These are phyloP conservation scores for Macaria notata DNA, from an alignment of 2,888 invertebrate genomes.

Conservation along the genomic window DNA sequence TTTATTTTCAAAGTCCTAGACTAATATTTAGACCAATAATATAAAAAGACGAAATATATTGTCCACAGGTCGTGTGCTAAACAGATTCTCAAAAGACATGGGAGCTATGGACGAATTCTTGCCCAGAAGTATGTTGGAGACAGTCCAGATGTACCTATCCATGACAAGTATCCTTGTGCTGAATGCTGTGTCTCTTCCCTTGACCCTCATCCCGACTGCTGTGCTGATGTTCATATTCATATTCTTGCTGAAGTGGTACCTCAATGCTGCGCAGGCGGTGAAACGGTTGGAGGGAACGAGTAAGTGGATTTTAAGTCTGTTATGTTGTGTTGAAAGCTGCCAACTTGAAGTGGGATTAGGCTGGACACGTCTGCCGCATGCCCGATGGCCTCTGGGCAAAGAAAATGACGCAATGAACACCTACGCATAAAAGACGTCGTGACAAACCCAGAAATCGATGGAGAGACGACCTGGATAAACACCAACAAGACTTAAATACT, in stretches of 20 bases:
- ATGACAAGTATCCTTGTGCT: constrained; percentile 61
- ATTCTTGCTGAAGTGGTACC: constrained; percentile 84
- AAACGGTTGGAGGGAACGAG: constrained; percentile 88
- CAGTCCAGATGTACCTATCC: constrained; percentile 78
- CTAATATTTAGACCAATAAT: too few relatives aligned
- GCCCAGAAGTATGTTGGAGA: constrained; percentile 85
- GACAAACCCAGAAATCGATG: too few relatives aligned
- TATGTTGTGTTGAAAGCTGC: too few relatives aligned
- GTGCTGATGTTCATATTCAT: constrained; percentile 81
- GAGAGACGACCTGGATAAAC: too few relatives aligned
- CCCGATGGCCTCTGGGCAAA: too few relatives aligned
- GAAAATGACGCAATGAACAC: too few relatives aligned
- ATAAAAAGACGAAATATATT: too few relatives aligned
- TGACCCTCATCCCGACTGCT: constrained; percentile 67
- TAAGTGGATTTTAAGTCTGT: constrained; percentile 48
- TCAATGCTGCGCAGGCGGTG: constrained; percentile 88
- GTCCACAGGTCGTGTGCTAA: constrained; percentile 82
- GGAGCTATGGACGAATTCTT: constrained; percentile 89
- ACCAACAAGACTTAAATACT: too few relatives aligned
- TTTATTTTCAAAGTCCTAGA: too few relatives aligned
- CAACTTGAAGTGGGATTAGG: too few relatives aligned
- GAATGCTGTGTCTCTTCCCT: constrained; percentile 67
- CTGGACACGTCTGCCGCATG: too few relatives aligned
- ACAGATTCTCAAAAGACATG: constrained; percentile 92
- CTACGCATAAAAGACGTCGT: too few relatives aligned